Percentiles rank a stretch among this genome's conserved stretches.
phyloP scores from a whole-genome alignment of 2,113 vertebrate species.

The Chloroceryle aenea region DNA sequence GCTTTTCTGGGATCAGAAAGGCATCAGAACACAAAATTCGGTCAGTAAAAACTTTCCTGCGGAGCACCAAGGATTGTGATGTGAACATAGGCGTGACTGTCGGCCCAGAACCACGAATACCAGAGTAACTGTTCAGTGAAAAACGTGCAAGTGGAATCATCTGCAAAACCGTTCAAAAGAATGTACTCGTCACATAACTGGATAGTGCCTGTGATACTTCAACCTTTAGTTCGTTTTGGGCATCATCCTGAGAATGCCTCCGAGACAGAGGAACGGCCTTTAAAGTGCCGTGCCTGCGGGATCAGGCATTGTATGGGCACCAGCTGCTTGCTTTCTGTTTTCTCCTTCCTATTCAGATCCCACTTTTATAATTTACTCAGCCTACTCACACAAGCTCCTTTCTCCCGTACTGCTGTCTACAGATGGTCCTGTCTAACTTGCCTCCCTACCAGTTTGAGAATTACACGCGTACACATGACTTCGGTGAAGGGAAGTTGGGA shows the following conservation, averaged over 20 bases:
- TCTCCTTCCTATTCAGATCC: neutral
- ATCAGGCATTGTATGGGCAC: neutral
- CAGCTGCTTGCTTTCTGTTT: neutral
- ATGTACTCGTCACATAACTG: neutral
- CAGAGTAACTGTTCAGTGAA: neutral
- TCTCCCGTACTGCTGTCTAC: neutral
- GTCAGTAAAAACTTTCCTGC: neutral
- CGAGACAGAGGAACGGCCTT: neutral
- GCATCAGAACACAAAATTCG: neutral
- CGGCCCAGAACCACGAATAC: rapidly evolving
- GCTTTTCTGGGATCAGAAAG: neutral
- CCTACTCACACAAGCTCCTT: neutral
- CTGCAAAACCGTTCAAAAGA: neutral
- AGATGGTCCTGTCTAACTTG: neutral
- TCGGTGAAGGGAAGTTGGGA: neutral
- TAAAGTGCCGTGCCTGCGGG: rapidly evolving
- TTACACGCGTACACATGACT: neutral
- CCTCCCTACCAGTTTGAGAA: neutral
- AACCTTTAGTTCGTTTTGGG: neutral
- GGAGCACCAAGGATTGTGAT: neutral
- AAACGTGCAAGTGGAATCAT: neutral
- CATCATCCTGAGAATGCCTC: neutral
- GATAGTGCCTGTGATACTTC: neutral
- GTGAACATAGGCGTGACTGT: neutral
- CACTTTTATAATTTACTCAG: neutral